phyloP scores from a whole-genome alignment of 2,888 invertebrate genomes.

The Scaptomyza tumidula region DNA sequence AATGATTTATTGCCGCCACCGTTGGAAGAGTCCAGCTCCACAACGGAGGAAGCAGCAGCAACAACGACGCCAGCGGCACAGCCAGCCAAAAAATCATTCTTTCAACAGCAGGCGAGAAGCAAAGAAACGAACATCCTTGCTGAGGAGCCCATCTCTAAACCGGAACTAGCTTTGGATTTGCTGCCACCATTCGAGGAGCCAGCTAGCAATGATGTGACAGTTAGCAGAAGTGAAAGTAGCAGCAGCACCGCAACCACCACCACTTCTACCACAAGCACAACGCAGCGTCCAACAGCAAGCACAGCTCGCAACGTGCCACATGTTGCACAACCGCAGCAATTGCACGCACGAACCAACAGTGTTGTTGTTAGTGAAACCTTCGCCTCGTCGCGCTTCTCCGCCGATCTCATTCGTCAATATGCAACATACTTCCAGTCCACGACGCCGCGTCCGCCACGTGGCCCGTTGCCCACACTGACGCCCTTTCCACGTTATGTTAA shows the following conservation, averaged over 20 bases:
- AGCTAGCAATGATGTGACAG: slow-evolving; percentile 20
- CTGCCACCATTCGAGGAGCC: slow-evolving; percentile 64
- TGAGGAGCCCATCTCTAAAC: slow-evolving; percentile 39
- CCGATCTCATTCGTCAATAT: slow-evolving; percentile 56
- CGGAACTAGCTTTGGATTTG: slow-evolving; percentile 56
- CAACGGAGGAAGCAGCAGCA: slow-evolving; percentile 20
- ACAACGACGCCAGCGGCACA: slow-evolving; percentile 38
- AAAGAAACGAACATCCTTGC: slow-evolving; percentile 45
- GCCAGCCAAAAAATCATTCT: slow-evolving; percentile 66
- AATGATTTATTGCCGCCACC: slow-evolving; percentile 82
- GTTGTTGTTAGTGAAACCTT: slow-evolving; percentile 9
- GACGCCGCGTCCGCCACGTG: slow-evolving; percentile 68
- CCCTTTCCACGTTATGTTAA: slow-evolving; percentile 71
- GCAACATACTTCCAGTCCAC: slow-evolving; percentile 67
- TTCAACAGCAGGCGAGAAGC: slow-evolving; percentile 50
- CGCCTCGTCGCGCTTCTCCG: slow-evolving; percentile 31
- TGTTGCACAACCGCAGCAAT: slow-evolving; percentile 21
- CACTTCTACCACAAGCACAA: slow-evolving; percentile 18
- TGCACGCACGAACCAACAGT: slow-evolving; percentile 31
- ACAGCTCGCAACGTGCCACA: slow-evolving; percentile 19
- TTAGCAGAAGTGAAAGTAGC: background rate
- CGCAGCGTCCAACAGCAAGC: slow-evolving; percentile 35
- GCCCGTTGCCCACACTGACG: slow-evolving; percentile 75
- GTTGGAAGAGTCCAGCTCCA: slow-evolving; percentile 39
- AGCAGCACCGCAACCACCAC: background rate